These are phyloP conservation scores for Zoanthus solanderi DNA, from an alignment of 92 coral and sea anemone genomes.

Conservation along the genomic window DNA sequence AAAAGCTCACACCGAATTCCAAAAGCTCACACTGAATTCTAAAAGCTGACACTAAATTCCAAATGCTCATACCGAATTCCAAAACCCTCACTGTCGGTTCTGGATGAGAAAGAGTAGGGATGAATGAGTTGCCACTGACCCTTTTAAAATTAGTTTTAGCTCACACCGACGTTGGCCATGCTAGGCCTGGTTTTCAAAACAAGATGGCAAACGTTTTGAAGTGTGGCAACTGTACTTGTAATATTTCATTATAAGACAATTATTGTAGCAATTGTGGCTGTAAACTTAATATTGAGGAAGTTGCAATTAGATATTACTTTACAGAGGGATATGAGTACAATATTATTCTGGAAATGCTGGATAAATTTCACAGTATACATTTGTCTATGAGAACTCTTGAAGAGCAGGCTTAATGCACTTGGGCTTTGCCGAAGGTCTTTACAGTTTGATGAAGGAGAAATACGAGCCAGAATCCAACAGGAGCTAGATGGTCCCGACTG, in stretches of 20 bases:
- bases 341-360: slow-evolving; percentile 45
- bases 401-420: too few species aligned
- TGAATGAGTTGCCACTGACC: background rate
- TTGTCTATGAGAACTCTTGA: too few species aligned
- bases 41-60: background rate
- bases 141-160: background rate
- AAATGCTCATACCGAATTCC: background rate
- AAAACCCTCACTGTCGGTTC: slow-evolving; percentile 33
- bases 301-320: slow-evolving; percentile 51
- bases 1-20: too few species aligned
- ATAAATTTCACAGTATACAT: slow-evolving; percentile 40
- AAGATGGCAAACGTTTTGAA: slow-evolving; percentile 19
- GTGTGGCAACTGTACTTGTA: slow-evolving; percentile 28
- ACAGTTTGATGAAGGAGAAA: too few species aligned
- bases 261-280: slow-evolving; percentile 26
- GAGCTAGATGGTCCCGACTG: too few species aligned
- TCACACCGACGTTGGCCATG: slow-evolving; percentile 20
- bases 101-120: slow-evolving; percentile 7
- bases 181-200: slow-evolving; percentile 29
- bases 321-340: slow-evolving; percentile 51
- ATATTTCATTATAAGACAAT: background rate
- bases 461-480: too few species aligned
- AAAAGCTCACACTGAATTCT: background rate
- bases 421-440: too few species aligned
- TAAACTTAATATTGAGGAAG: slow-evolving; percentile 43